Conservation (phyloP, 2,888 invertebrate species). For the Megaustenia siamemsis region DNA sequence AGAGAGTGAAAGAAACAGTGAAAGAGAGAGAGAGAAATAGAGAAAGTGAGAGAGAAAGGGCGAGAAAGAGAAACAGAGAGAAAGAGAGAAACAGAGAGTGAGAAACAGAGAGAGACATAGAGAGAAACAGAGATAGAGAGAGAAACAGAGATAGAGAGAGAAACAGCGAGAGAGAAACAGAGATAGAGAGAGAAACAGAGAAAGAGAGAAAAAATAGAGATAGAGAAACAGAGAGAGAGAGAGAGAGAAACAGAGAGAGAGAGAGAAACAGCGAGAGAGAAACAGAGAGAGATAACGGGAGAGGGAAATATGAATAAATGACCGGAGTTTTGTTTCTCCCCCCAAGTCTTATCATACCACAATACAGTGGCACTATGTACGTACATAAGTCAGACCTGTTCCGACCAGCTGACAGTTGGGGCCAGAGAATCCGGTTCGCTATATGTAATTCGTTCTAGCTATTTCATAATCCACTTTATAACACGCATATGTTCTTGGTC, state of each 20-base stretch:
- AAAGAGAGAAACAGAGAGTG: conserved; percentile 17
- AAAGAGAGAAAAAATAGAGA: conserved; percentile 19
- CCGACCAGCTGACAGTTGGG: no score
- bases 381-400: no score
- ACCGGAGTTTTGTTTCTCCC: no score
- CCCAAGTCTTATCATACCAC: no score
- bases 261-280: conserved; percentile 20
- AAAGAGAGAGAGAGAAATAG: conserved; percentile 24
- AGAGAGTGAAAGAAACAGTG: conserved; percentile 21
- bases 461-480: no score
- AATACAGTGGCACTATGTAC: no score
- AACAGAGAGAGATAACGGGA: conserved; percentile 29
- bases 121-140: conserved; percentile 21
- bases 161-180: no score
- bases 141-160: conserved; percentile 3
- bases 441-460: no score
- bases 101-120: conserved; percentile 22
- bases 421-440: no score
- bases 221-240: no score
- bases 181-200: conserved; percentile 28
- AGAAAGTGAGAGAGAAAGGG: conserved; percentile 24
- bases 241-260: conserved; percentile 20
- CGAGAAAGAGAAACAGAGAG: no score
- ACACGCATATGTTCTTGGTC: no score
- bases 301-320: background rate